phyloP scores from a whole-genome alignment of 2,113 vertebrate genomes.

The Lophotis ruficrista region DNA sequence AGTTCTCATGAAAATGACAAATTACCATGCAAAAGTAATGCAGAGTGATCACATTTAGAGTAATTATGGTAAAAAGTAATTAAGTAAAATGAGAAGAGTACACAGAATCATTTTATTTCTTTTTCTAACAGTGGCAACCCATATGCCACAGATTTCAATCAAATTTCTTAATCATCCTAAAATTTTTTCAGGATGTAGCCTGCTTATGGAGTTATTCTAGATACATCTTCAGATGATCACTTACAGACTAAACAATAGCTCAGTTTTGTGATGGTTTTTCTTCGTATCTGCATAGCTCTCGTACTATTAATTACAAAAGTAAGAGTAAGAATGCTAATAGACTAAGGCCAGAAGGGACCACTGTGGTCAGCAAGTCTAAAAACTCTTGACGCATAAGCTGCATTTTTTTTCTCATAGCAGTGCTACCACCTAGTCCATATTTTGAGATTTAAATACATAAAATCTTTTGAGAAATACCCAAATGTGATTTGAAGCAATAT shows the following conservation, averaged over 20 bases:
- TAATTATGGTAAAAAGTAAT: constrained; percentile 1
- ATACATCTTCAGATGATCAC: background rate
- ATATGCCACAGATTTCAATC: background rate
- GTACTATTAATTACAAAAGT: background rate
- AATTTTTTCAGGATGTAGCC: background rate
- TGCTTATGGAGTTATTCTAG: background rate
- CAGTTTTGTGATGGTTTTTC: background rate
- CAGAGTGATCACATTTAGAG: background rate
- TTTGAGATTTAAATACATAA: background rate
- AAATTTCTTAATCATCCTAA: background rate
- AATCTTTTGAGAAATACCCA: background rate
- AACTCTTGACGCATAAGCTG: background rate
- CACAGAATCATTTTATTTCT: background rate
- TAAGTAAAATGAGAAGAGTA: background rate
- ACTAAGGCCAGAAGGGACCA: background rate
- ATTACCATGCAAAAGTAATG: background rate
- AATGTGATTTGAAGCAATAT: background rate
- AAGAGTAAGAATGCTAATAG: background rate
- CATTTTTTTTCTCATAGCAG: background rate
- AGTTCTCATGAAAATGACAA: background rate
- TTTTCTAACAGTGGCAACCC: background rate
- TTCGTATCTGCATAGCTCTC: background rate
- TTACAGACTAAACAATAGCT: background rate
- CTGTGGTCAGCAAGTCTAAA: background rate
- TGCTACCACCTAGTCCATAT: background rate